phyloP scores from a whole-genome alignment of 2,888 invertebrate species.

The Euplagia quadripunctaria region DNA sequence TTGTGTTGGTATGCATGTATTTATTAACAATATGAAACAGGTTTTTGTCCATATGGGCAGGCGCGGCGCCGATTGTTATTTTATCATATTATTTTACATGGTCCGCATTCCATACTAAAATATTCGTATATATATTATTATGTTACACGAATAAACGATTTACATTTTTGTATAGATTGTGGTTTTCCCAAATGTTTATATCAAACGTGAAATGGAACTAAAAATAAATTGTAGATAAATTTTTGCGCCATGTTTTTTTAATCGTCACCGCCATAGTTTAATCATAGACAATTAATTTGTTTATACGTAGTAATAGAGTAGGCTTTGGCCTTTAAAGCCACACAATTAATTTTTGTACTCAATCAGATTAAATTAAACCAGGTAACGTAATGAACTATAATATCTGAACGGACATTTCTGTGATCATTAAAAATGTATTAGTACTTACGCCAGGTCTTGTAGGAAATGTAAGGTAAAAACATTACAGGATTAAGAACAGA shows the following conservation, averaged over 20 bases:
- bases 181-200: slow-evolving; percentile 51
- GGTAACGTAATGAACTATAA: background rate
- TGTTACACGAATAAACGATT: slow-evolving; percentile 37
- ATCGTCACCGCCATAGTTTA: slow-evolving; percentile 1
- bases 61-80: slow-evolving; percentile 71
- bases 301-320: background rate
- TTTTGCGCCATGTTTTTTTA: slow-evolving; percentile 9
- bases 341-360: background rate
- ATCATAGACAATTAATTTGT: background rate
- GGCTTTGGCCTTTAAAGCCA: background rate
- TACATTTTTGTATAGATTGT: slow-evolving; percentile 44
- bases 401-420: background rate
- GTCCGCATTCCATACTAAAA: slow-evolving; percentile 72
- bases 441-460: background rate
- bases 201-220: slow-evolving; percentile 35
- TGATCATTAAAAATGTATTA: background rate
- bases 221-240: slow-evolving; percentile 15
- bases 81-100: slow-evolving; percentile 74
- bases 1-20: slow-evolving; percentile 56
- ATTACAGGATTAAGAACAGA: background rate
- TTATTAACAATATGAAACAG: slow-evolving; percentile 67
- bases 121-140: slow-evolving; percentile 49
- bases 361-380: background rate
- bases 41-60: slow-evolving; percentile 76
- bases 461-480: background rate